A percentile compares a stretch with the other conserved stretches of the same genome.
Conservation (phyloP, 2,113 vertebrate species). For the Cavia porcellus region DNA sequence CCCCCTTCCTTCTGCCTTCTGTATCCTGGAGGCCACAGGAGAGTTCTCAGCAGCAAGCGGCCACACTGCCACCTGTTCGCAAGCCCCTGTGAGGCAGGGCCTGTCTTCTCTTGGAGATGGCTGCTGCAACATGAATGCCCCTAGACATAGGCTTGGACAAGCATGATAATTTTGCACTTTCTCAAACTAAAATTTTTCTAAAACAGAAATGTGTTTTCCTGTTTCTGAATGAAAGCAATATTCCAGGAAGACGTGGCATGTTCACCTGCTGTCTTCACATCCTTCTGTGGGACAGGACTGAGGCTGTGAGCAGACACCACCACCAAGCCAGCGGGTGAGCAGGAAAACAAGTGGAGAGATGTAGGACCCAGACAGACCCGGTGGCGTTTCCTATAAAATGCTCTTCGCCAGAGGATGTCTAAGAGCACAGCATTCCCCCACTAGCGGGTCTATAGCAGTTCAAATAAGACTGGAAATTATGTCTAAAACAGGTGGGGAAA, state of each 20-base stretch:
- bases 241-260: neutral
- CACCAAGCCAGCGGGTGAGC: accelerated
- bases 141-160: neutral
- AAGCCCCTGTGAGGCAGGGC: neutral
- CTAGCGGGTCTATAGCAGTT: too few species aligned
- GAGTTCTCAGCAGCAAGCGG: neutral
- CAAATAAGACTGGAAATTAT: neutral
- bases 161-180: neutral
- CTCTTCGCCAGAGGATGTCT: neutral
- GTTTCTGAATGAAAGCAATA: neutral
- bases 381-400: neutral
- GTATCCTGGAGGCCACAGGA: neutral
- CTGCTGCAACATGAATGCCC: accelerated
- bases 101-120: accelerated
- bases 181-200: neutral
- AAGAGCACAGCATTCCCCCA: neutral
- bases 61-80: neutral
- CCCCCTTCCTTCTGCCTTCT: neutral
- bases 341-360: neutral
- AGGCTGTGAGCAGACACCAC: neutral
- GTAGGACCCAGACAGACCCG: neutral
- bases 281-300: neutral
- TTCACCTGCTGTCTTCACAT: neutral
- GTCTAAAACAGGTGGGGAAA: conserved; percentile 39
- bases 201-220: neutral